phyloP scores from a whole-genome alignment of 2,797 vertebrate species.

The Melanotaenia boesemani region DNA sequence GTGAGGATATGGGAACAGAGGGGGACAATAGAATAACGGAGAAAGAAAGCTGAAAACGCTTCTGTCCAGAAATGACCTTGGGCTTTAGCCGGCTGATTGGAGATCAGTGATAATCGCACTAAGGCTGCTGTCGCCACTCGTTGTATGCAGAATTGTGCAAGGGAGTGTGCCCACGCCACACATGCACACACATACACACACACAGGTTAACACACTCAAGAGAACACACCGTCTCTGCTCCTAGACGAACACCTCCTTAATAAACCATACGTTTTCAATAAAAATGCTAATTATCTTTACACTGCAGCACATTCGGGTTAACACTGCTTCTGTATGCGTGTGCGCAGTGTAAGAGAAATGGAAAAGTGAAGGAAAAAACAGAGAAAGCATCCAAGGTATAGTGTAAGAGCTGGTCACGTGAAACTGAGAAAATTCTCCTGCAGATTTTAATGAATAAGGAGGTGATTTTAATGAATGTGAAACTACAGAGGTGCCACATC shows the following conservation, averaged over 20 bases:
- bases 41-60: slow-evolving; percentile 46
- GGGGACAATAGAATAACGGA: slow-evolving; percentile 47
- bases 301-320: slow-evolving; percentile 63
- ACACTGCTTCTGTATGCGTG: slow-evolving; percentile 35
- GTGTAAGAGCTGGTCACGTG: slow-evolving; percentile 28
- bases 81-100: slow-evolving; percentile 69
- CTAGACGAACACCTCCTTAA: slow-evolving; percentile 69
- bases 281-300: slow-evolving; percentile 81
- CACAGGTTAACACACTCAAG: background rate
- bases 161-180: background rate
- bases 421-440: slow-evolving; percentile 25
- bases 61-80: slow-evolving; percentile 76
- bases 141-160: slow-evolving; percentile 39
- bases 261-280: slow-evolving; percentile 82
- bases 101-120: slow-evolving; percentile 73
- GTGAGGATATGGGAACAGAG: slow-evolving; percentile 49
- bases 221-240: slow-evolving; percentile 36
- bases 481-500: slow-evolving; percentile 34
- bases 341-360: slow-evolving; percentile 21
- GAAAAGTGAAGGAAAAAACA: slow-evolving; percentile 11
- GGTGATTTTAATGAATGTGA: slow-evolving; percentile 56
- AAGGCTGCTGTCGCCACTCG: slow-evolving; percentile 63
- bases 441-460: slow-evolving; percentile 56
- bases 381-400: slow-evolving; percentile 20
- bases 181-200: slow-evolving; percentile 29